These are phyloP conservation scores for Oreochromis grahami DNA, from an alignment of 2,797 vertebrate species.

Conservation along the genomic window DNA sequence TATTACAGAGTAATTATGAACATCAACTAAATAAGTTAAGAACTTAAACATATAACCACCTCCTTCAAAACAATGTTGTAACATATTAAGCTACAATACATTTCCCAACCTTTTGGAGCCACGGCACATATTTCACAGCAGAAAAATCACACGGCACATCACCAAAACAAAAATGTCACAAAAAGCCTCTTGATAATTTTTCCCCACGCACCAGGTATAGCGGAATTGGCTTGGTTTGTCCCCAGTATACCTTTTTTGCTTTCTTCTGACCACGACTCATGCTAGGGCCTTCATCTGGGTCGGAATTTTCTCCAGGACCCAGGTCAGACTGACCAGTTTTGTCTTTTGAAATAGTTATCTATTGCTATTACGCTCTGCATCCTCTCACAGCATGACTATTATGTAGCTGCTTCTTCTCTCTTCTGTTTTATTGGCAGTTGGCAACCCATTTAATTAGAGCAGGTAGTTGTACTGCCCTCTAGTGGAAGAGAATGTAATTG, in stretches of 20 bases:
- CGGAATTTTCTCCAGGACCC: not conserved
- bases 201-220: not conserved
- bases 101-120: not conserved
- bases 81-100: not conserved
- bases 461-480: not conserved
- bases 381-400: not conserved
- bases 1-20: not conserved
- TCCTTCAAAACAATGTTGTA: not conserved
- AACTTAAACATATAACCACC: not conserved
- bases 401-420: not conserved
- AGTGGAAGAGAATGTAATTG: not conserved
- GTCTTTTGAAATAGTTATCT: not conserved
- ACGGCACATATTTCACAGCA: not conserved
- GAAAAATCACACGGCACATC: not conserved
- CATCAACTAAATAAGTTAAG: not conserved
- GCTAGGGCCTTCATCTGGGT: not conserved
- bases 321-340: not conserved
- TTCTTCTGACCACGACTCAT: not conserved
- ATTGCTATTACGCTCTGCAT: not conserved
- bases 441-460: not conserved
- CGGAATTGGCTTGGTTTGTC: not conserved
- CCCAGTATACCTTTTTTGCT: not conserved
- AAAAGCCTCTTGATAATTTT: not conserved
- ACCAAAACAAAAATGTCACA: not conserved
- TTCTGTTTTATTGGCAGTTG: not conserved